Base-by-base conservation (phyloP, 2,113 vertebrate genomes). In the Coptodon rendalli region DNA sequence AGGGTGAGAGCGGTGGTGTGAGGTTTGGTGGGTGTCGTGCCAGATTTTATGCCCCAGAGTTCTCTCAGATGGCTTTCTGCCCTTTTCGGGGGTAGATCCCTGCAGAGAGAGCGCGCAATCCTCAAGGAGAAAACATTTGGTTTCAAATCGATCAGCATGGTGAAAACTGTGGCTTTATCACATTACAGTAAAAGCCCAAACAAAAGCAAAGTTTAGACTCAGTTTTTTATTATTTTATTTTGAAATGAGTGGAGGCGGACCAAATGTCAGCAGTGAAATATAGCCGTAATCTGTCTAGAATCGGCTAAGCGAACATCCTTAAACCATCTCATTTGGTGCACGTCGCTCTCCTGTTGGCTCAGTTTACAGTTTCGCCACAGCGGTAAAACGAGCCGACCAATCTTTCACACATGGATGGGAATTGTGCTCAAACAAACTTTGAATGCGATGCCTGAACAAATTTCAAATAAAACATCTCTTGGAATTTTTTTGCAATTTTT, bases 21-120 rank as follows among this genome's bases (percentile, higher is more conserved):
- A 91, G 87, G 88, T 94, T 94, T 93, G 93, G 56, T 89, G 84
- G 89, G 71, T 89, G 80, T 68, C 78, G 83, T 92, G 88, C 86
- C 84, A 87, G 45, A 91, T 92, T 89, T 89, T 85, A 89, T 83
- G 88, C 90, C 85, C 89, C 68, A 83, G 83, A 94, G 88, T 89
- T 86, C 24, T 87, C 88, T 91, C 9, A 76, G 24, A 50, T 76
- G 89, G 91, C 76, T 83, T 24, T 53, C 50, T 59, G 87, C 84
- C 90, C 59, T 82, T 85, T 88, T 29, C 5, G 19, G 48, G 73
- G 66, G 48, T 54, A 31, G 29, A 80, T 78, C 29, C 89, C 59
- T 57, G 81, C 61, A 83, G 87, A 88, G 2, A 19, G 86, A 80
- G 81, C 17, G 38, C 36, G 0, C 17, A 38, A 56, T 88, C 38